Evolutionary conservation across 2,113 vertebrate species (phyloP).

Genomic region (Prunella fulvescens): DNA sequence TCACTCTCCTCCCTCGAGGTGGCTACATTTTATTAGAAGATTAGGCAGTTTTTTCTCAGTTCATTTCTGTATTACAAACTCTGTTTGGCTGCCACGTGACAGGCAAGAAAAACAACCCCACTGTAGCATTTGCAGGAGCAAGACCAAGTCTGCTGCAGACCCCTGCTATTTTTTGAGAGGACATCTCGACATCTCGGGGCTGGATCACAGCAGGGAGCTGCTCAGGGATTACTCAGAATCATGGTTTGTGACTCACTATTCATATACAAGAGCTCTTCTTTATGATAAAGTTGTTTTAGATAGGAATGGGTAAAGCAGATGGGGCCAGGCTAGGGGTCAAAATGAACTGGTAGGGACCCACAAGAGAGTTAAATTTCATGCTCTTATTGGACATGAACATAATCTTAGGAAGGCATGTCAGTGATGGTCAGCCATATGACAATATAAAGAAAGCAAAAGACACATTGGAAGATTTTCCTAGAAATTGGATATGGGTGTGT

Average conservation of each 20-base stretch:
- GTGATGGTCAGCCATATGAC: neutral
- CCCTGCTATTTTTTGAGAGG: neutral
- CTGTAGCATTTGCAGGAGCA: neutral
- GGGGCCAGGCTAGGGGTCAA: neutral
- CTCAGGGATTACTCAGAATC: neutral
- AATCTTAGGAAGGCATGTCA: neutral
- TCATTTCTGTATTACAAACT: neutral
- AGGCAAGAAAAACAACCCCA: neutral
- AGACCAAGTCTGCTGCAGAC: neutral
- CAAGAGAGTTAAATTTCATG: neutral
- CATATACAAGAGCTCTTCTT: neutral
- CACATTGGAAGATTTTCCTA: neutral
- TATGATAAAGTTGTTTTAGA: neutral
- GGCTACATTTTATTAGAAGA: neutral
- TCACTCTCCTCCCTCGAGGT: neutral
- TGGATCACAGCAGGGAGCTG: neutral
- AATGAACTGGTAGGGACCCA: neutral
- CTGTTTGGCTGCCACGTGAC: rapidly evolving
- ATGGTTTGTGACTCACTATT: neutral
- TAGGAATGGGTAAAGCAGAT: neutral
- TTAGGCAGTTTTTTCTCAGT: neutral
- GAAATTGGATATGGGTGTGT: neutral
- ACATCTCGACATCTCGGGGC: neutral
- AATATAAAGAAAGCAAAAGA: neutral
- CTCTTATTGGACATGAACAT: neutral